phyloP scores from a whole-genome alignment of 2,113 vertebrate species.

The Psittacus erithacus region DNA sequence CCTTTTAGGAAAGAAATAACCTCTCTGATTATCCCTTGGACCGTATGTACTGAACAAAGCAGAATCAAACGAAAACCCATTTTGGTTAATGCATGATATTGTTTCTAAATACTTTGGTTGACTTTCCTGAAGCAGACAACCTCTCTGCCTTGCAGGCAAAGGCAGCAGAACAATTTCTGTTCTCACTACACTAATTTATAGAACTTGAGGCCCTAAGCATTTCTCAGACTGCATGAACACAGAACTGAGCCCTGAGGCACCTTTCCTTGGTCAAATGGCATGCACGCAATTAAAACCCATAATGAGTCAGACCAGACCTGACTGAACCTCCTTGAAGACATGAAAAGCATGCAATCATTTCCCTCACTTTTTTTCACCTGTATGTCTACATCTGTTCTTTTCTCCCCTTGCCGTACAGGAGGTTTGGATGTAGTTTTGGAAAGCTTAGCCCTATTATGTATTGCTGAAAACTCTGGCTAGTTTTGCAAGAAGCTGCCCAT shows the following conservation, averaged over 20 bases:
- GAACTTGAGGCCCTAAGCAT: not conserved
- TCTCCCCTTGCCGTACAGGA: not conserved
- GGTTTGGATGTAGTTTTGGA: not conserved
- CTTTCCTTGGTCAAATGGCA: not conserved
- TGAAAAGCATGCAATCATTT: fast-evolving
- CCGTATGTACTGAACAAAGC: not conserved
- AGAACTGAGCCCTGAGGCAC: not conserved
- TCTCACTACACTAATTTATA: fast-evolving
- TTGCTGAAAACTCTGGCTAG: not conserved
- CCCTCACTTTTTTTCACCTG: not conserved
- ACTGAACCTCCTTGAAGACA: not conserved
- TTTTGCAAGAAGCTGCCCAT: not conserved
- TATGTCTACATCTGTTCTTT: not conserved
- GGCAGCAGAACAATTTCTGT: not conserved
- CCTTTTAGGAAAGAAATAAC: not conserved
- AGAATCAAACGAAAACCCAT: not conserved
- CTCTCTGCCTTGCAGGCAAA: not conserved
- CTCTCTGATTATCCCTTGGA: not conserved
- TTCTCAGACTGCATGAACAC: not conserved
- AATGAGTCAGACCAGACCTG: not conserved
- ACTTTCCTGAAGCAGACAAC: not conserved
- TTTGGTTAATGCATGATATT: not conserved
- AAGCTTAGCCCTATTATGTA: not conserved
- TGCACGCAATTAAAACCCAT: fast-evolving
- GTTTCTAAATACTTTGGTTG: not conserved